These are phyloP conservation scores for Iselma pallidipennis DNA, from an alignment of 2,888 invertebrate species.

Conservation along the genomic window DNA sequence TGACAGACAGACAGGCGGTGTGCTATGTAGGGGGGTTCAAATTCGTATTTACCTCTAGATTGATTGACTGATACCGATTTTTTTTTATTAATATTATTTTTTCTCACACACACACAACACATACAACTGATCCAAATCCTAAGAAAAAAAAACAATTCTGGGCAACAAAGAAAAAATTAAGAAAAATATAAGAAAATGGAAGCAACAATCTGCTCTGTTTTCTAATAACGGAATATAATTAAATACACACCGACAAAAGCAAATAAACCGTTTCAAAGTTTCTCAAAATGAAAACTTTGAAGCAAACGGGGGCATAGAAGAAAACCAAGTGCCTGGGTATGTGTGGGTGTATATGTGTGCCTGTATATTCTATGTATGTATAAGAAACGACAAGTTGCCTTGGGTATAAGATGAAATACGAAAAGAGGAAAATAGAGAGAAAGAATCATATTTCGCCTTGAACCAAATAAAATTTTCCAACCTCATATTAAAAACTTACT, in stretches of 20 bases:
- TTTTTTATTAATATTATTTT: too few relatives aligned
- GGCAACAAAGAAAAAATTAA: too few relatives aligned
- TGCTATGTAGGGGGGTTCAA: too few relatives aligned
- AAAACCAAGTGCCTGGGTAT: background rate
- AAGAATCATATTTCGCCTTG: background rate
- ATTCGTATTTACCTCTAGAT: too few relatives aligned
- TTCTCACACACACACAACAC: too few relatives aligned
- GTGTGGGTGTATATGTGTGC: too few relatives aligned
- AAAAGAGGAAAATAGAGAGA: background rate
- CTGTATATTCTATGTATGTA: background rate
- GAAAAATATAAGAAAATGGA: background rate
- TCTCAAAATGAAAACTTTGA: background rate
- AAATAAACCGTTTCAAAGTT: background rate
- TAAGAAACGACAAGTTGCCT: background rate
- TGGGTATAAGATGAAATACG: background rate
- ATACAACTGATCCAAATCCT: too few relatives aligned
- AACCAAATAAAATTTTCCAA: background rate
- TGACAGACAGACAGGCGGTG: constrained; percentile 23
- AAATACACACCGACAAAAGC: background rate
- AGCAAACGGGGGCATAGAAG: background rate
- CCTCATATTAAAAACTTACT: background rate
- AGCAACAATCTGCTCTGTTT: background rate
- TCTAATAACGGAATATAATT: background rate
- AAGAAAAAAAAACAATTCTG: too few relatives aligned
- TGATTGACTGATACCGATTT: too few relatives aligned